Conservation (phyloP, 23 tunicate species). For the Phallusia fumigata region DNA sequence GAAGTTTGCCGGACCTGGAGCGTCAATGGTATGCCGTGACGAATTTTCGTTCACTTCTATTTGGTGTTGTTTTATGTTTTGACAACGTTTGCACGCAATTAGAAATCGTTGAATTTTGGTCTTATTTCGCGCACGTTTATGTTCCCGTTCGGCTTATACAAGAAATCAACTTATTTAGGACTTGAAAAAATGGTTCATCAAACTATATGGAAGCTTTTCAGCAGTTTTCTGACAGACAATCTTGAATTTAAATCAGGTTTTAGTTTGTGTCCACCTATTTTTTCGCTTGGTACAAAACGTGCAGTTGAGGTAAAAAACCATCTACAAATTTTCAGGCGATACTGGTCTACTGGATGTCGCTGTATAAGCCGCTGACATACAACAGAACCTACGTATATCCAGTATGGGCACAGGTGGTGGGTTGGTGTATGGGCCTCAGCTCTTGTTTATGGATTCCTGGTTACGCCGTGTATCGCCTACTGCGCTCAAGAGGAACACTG, state of each 20-base stretch:
- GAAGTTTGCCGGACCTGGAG: conserved; percentile 15
- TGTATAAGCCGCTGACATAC: conserved; percentile 31
- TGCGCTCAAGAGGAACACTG: background rate
- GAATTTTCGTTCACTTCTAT: background rate
- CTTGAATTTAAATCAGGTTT: too few species aligned
- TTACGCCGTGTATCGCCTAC: conserved; percentile 18
- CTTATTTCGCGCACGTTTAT: too few species aligned
- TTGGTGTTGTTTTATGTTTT: background rate
- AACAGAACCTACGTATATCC: conserved; percentile 36
- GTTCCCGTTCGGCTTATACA: too few species aligned
- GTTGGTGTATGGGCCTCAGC: conserved; percentile 40
- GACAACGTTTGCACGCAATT: too few species aligned
- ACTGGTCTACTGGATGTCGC: conserved; percentile 13
- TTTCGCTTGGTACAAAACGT: too few species aligned
- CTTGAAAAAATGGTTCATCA: too few species aligned
- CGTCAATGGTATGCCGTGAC: conserved; percentile 1
- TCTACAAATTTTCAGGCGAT: background rate
- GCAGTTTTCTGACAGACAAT: too few species aligned
- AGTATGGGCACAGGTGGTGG: conserved; percentile 40
- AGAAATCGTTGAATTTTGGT: too few species aligned
- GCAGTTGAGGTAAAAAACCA: background rate
- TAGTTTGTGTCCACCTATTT: too few species aligned
- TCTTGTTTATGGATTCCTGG: conserved; percentile 39
- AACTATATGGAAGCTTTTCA: too few species aligned
- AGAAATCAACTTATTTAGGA: too few species aligned